These are phyloP conservation scores for Schizotus pectinicornis DNA, from an alignment of 2,888 invertebrate genomes.

Conservation along the genomic window DNA sequence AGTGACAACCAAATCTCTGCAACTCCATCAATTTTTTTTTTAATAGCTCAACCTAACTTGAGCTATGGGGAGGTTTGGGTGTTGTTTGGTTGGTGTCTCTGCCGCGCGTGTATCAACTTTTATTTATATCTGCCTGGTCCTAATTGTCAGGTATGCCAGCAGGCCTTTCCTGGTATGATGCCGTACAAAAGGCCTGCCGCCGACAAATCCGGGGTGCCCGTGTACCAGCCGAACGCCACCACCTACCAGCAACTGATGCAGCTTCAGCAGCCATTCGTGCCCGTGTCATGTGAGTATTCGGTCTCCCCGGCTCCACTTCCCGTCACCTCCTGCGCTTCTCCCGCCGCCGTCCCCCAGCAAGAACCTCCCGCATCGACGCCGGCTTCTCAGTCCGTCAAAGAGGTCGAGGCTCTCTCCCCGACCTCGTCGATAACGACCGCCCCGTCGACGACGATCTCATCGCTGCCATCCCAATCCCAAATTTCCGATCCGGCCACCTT, in stretches of 20 bases:
- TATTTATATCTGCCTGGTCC: neutral
- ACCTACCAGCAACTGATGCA: constrained; percentile 96
- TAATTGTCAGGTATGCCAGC: constrained; percentile 44
- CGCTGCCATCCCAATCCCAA: constrained; percentile 50
- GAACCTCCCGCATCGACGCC: constrained; percentile 27
- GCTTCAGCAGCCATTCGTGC: constrained; percentile 94
- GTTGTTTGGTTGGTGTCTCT: neutral
- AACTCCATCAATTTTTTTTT: no score
- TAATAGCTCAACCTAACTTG: no score
- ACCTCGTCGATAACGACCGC: constrained; percentile 46
- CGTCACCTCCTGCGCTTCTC: constrained; percentile 48
- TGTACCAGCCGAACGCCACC: constrained; percentile 90
- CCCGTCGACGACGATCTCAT: constrained; percentile 41
- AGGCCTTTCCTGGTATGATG: constrained; percentile 95
- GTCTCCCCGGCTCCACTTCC: constrained; percentile 68
- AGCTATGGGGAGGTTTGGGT: no score
- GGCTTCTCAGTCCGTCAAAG: constrained; percentile 28
- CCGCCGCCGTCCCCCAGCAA: constrained; percentile 44
- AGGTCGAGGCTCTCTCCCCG: constrained; percentile 39
- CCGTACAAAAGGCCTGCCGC: constrained; percentile 96
- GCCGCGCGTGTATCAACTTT: neutral
- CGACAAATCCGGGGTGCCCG: constrained; percentile 95
- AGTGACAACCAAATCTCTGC: no score
- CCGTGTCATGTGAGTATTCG: constrained; percentile 98
- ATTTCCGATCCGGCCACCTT: constrained; percentile 66